Base-by-base conservation (phyloP, 2,113 vertebrate species). In the Litocranius walleri region DNA sequence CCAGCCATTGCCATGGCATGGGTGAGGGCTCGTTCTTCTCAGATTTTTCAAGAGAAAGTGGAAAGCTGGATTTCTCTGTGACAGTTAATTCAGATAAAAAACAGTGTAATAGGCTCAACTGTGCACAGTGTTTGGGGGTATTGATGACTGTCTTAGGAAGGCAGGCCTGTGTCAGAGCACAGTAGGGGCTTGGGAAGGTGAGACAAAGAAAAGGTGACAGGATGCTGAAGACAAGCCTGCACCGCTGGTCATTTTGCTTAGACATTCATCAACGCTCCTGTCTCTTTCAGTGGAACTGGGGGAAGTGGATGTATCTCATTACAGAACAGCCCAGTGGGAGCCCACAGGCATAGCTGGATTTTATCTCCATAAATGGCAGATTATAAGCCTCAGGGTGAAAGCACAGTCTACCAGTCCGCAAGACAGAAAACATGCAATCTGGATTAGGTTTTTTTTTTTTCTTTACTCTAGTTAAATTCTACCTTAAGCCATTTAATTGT, bases 401-500 rank as follows among this genome's bases (percentile, higher is more conserved):
- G 57, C 56, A 67, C 71, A 57, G 59, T 27, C 74, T 30, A 7
- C 27, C 45, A n/a, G 74, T 33, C 36, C 5, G 27, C 27, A 19
- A 50, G 59, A 89, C 30, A 52, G 33, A 54, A 85, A 57, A n/a
- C 29, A 85, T 43, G 30, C 25, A 50, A 23, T 45, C 57, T 87
- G 33, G 40, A 56, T 87, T 90, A 87, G 30, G 11, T 36, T 0
- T 25, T 43, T 17, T 81, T n/a, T 89, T 90, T 71, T 77, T n/a
- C 29, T 81, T 80, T 78, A 14, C 40, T 95, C 17, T 83, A 86
- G 33, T 87, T 83, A 54, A 95, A 36, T 61, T 84, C 81, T 94
- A 84, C 52, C 48, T 78, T 91, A 92, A 88, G 77, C 45, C 16
- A 54, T 93, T 97, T 56, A 78, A 61, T 93, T 78, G n/a, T 92